Base-by-base conservation (phyloP, 1,140 invertebrate genomes). In the Aethina tumida region DNA sequence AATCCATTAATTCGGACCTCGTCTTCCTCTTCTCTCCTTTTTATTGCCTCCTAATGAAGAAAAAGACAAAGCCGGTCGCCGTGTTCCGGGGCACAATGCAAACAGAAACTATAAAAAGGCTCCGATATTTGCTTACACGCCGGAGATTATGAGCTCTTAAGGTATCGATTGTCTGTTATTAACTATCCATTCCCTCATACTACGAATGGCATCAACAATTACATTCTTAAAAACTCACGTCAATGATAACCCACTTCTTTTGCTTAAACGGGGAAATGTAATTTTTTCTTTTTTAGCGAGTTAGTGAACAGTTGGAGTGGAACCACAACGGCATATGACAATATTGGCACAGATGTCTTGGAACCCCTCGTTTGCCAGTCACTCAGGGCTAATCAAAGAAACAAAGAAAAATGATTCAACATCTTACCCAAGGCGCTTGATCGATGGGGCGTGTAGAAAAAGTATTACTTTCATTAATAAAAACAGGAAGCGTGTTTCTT, bases 111-210 rank as follows among this genome's bases (percentile, higher is more conserved):
- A 21, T 25, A 40, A 45, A 39, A 40, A 29, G 34, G 43, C 31
- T 21, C 36, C 38, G 43, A 52, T 46, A 52, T 52, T 52, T 52
- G 44, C 47, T 38, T 43, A 47, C 43, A 49, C 22, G 30, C 39
- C 30, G 32, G 29, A 43, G 43, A 42, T 52, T 47, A 49, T 44
- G 43, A 47, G 39, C 50, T 49, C 50, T 52, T 37, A 52, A 52
- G 50, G 40, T 52, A 52, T 52, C 43, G 50, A 52, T 52, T 52
- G 47, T 44, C 41, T 33, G 33, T 49, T 52, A 52, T 49, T 52
- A 52, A 40, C 46, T 45, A 45, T 42, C 26, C 34, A 38, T 20
- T 20, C 26, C 17, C 14, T 38, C 30, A 13, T 9, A 15, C 6
- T 13, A 27, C 24, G 15, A 39, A 13, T 33, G 19, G n/a, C 29